A percentile compares a stretch with the other conserved stretches of the same genome.
These are phyloP conservation scores for Thamnophis sirtalis DNA, from an alignment of 2,113 vertebrate species.

Conservation along the genomic window DNA sequence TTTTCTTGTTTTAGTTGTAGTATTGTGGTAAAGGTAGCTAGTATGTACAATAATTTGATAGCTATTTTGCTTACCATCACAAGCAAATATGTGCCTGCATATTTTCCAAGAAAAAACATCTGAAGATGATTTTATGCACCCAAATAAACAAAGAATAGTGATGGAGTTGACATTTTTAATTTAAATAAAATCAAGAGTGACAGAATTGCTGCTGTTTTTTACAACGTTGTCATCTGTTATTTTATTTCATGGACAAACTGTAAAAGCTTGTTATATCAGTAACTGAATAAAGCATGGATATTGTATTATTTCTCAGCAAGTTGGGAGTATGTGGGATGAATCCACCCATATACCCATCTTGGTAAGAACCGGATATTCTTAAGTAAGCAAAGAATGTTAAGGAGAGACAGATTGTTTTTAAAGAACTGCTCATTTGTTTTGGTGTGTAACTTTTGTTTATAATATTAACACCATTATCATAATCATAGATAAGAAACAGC, in stretches of 20 bases:
- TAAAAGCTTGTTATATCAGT: not conserved
- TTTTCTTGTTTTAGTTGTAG: not conserved
- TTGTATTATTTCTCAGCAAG: not conserved
- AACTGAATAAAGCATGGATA: not conserved
- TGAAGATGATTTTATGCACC: slow-evolving; percentile 11
- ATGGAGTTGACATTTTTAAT: not conserved
- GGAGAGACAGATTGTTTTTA: not conserved
- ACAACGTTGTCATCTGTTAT: not conserved
- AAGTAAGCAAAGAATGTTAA: not conserved
- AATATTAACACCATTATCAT: not conserved
- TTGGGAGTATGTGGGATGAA: not conserved
- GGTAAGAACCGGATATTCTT: not conserved
- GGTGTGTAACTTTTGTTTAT: not conserved
- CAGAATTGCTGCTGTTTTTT: slow-evolving; percentile 31
- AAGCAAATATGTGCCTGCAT: not conserved
- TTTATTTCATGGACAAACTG: not conserved
- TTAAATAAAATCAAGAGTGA: not conserved
- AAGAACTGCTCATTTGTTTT: not conserved
- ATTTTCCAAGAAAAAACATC: slow-evolving; percentile 10
- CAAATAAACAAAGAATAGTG: not conserved
- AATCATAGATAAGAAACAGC: not conserved
- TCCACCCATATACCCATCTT: not conserved
- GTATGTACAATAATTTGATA: not conserved
- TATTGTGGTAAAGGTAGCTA: not conserved
- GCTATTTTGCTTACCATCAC: not conserved